phyloP scores from a whole-genome alignment of 2,113 vertebrate genomes.

The Cebus imitator region DNA sequence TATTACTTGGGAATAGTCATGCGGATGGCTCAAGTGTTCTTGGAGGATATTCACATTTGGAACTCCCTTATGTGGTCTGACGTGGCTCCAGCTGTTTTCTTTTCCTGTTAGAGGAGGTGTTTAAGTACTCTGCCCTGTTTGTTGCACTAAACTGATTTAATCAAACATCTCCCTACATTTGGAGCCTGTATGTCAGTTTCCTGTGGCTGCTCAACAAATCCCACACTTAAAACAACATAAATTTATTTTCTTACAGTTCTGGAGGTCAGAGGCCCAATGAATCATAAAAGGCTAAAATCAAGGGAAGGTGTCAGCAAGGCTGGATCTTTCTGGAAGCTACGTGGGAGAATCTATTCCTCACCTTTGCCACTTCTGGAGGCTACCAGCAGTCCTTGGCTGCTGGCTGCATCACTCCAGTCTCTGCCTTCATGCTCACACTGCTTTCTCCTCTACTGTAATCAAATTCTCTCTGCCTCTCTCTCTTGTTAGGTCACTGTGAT shows the following conservation, averaged over 20 bases:
- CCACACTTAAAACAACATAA: background rate
- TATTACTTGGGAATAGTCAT: conserved; percentile 28
- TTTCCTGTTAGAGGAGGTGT: background rate
- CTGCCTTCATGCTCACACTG: background rate
- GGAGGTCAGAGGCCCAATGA: background rate
- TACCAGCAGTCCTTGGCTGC: background rate
- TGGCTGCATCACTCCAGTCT: background rate
- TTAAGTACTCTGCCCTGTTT: background rate
- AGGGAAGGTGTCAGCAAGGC: background rate
- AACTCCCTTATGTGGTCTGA: background rate
- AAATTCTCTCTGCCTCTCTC: background rate
- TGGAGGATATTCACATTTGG: conserved; percentile 11
- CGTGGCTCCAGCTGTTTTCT: background rate
- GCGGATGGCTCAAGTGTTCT: conserved; percentile 20
- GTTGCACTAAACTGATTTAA: background rate
- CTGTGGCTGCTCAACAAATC: background rate
- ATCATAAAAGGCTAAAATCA: background rate
- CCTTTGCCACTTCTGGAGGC: background rate
- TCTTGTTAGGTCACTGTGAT: background rate
- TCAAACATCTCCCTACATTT: background rate
- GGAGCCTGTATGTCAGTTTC: background rate
- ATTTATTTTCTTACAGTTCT: background rate
- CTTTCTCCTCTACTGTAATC: background rate
- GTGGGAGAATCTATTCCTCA: background rate
- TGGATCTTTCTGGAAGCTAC: background rate